phyloP scores from a whole-genome alignment of 2,888 invertebrate genomes.

The Aethes cnicana region DNA sequence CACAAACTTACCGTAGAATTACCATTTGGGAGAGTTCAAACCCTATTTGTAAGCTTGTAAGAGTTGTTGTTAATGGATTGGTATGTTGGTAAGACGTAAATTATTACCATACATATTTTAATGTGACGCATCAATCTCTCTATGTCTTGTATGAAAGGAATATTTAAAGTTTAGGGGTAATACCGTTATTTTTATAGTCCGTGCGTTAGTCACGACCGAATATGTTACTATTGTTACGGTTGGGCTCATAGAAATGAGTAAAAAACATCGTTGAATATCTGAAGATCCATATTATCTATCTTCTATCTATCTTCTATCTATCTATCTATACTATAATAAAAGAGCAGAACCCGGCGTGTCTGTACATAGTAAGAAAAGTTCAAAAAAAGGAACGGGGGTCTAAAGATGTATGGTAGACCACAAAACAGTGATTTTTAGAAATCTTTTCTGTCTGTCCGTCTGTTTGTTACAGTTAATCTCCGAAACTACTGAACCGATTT shows the following conservation, averaged over 20 bases:
- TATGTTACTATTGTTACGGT: constrained; percentile 6
- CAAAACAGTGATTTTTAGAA: too few relatives aligned
- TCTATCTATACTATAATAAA: too few relatives aligned
- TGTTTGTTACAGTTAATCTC: too few relatives aligned
- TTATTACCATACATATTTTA: constrained; percentile 62
- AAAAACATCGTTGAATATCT: not conserved
- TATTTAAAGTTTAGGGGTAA: constrained; percentile 64
- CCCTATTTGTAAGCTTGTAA: constrained; percentile 33
- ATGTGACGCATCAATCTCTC: constrained; percentile 65
- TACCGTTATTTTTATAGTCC: constrained; percentile 53
- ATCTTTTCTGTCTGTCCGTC: too few relatives aligned
- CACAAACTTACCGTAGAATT: constrained; percentile 35
- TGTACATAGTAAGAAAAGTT: too few relatives aligned
- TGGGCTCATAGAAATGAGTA: constrained; percentile 3
- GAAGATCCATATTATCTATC: too few relatives aligned
- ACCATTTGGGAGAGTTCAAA: constrained; percentile 30
- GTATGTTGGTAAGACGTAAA: constrained; percentile 42
- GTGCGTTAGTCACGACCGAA: constrained; percentile 49
- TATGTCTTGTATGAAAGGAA: constrained; percentile 60
- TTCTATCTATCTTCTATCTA: too few relatives aligned
- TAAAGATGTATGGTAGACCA: too few relatives aligned
- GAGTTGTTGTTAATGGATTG: constrained; percentile 22
- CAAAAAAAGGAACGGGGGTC: too few relatives aligned
- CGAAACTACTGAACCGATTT: too few relatives aligned
- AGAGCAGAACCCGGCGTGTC: too few relatives aligned